Conservation (phyloP, 2,888 invertebrate species). For the Argyresthia goedartella region DNA sequence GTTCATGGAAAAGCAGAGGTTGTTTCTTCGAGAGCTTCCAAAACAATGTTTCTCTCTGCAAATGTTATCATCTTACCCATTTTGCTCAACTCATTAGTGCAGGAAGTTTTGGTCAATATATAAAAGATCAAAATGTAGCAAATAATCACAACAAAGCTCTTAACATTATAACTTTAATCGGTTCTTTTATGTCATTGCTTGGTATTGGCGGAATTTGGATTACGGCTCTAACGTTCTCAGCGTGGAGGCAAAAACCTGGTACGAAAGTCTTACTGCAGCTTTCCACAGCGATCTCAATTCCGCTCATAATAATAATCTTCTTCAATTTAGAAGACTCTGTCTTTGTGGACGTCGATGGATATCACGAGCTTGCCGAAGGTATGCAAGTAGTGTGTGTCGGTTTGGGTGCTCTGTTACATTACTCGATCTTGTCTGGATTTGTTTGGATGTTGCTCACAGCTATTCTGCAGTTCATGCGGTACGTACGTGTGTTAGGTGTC, state of each 20-base stretch:
- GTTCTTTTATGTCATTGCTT: conserved; percentile 69
- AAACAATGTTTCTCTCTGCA: conserved; percentile 39
- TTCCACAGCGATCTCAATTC: conserved; percentile 72
- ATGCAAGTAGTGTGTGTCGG: conserved; percentile 56
- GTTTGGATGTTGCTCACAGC: conserved; percentile 82
- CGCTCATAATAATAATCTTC: conserved; percentile 57
- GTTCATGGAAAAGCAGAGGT: conserved; percentile 70
- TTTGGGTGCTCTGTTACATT: conserved; percentile 75
- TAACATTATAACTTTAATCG: conserved; percentile 70
- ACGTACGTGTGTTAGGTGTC: conserved; percentile 75
- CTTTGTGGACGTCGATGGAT: conserved; percentile 27
- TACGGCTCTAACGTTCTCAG: conserved; percentile 69
- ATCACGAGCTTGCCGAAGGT: conserved; percentile 23
- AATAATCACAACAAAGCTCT: conserved; percentile 48
- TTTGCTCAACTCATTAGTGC: conserved; percentile 70
- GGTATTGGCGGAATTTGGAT: conserved; percentile 71
- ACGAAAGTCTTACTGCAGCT: conserved; percentile 76
- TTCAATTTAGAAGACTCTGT: conserved; percentile 42
- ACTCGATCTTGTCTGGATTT: conserved; percentile 76
- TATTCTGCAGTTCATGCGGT: conserved; percentile 75
- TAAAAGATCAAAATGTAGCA: conserved; percentile 15
- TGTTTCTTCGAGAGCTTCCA: conserved; percentile 41
- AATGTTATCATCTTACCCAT: conserved; percentile 72
- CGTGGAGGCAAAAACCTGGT: conserved; percentile 74
- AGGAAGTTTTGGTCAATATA: conserved; percentile 12